Evolutionary conservation across 1,140 invertebrate genomes (phyloP).

Genomic region (Zaprionus inermis): DNA sequence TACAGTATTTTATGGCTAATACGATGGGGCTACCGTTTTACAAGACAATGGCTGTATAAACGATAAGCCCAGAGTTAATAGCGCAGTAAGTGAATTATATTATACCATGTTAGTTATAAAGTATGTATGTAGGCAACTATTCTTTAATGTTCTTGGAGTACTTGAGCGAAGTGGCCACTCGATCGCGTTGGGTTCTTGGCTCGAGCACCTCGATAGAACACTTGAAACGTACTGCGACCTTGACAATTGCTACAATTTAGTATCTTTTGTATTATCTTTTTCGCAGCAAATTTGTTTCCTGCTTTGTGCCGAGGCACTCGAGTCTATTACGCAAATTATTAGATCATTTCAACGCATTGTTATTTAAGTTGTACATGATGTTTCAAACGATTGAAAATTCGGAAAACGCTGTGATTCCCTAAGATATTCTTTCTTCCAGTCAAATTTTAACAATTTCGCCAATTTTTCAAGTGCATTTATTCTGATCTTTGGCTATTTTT

Average conservation of each 20-base stretch:
- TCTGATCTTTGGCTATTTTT: constrained; percentile 32
- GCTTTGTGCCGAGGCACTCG: constrained; percentile 44
- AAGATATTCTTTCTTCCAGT: background rate
- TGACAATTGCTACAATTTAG: constrained; percentile 51
- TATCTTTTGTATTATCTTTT: constrained; percentile 8
- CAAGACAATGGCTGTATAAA: constrained; percentile 20
- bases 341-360: constrained; percentile 14
- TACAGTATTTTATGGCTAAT: constrained; percentile 9
- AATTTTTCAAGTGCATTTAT: background rate
- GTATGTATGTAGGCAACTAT: background rate
- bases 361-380: too few relatives aligned
- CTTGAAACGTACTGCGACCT: constrained; percentile 52
- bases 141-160: constrained; percentile 1
- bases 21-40: constrained; percentile 30
- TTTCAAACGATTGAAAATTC: too few relatives aligned
- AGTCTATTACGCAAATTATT: constrained; percentile 17
- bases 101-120: background rate
- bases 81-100: background rate
- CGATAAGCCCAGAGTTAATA: background rate
- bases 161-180: constrained; percentile 5
- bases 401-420: too few relatives aligned
- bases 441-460: background rate
- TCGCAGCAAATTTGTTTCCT: constrained; percentile 55
- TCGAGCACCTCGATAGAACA: constrained; percentile 34
- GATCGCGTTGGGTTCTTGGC: constrained; percentile 29